Evolutionary conservation across 2,797 vertebrate genomes (phyloP).

Genomic region (Leptodactylus fallax): DNA sequence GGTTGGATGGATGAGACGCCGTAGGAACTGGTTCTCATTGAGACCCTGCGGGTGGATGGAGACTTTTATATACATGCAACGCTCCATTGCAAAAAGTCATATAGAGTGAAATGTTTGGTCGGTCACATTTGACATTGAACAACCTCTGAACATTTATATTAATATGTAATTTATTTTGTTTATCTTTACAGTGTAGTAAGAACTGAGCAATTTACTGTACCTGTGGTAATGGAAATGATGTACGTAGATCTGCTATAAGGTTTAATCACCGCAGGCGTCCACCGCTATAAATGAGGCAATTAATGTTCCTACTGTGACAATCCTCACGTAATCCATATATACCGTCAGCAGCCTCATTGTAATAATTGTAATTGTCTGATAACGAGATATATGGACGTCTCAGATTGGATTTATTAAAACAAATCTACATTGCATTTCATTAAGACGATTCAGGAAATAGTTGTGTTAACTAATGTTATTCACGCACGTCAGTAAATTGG

Average conservation of each 20-base stretch:
- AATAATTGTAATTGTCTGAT: background rate
- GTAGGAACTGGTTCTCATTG: no score
- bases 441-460: background rate
- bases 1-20: no score
- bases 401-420: background rate
- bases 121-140: no score
- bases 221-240: background rate
- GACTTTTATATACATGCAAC: no score
- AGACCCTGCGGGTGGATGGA: no score
- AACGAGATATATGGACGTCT: background rate
- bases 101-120: no score
- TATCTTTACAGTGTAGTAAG: background rate
- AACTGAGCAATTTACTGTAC: background rate
- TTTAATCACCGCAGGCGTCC: background rate
- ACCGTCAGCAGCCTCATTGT: background rate
- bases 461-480: background rate
- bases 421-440: background rate
- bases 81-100: no score
- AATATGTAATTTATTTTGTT: background rate
- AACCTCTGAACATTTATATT: no score
- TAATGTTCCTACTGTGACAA: slow-evolving; percentile 15
- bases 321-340: slow-evolving; percentile 16
- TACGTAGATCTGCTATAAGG: background rate
- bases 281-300: slow-evolving; percentile 17
- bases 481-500: background rate